Evolutionary conservation across 2,797 vertebrate species (phyloP).

Genomic region (Chelon labrosus): DNA sequence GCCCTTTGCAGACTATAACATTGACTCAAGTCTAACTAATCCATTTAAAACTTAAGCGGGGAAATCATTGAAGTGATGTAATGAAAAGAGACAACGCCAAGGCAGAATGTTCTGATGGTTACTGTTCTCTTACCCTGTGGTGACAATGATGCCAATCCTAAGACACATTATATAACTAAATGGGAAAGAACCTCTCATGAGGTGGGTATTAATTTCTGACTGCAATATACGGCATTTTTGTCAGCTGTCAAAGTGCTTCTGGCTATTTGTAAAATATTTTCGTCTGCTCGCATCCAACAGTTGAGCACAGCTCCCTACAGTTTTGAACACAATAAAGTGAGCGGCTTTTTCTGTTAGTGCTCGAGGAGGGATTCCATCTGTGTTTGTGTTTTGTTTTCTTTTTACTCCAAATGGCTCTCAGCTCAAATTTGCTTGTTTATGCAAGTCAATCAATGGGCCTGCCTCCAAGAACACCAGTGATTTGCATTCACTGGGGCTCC

Average conservation of each 20-base stretch:
- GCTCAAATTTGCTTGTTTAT: not conserved
- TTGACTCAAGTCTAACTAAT: not conserved
- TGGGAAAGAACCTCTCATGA: not conserved
- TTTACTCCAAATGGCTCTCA: not conserved
- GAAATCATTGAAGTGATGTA: not conserved
- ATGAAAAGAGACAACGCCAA: not conserved
- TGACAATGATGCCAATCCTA: not conserved
- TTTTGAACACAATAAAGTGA: not conserved
- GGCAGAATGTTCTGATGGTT: not conserved
- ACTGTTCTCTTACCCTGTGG: not conserved
- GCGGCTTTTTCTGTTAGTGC: not conserved
- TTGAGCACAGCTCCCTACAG: too few relatives aligned
- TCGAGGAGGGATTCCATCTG: not conserved
- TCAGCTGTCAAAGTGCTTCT: not conserved
- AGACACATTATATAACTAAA: not conserved
- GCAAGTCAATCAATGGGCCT: not conserved
- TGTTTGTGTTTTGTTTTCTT: not conserved
- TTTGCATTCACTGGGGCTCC: too few relatives aligned
- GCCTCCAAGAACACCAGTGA: not conserved
- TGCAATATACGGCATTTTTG: not conserved
- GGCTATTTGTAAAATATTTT: not conserved
- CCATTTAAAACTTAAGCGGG: not conserved
- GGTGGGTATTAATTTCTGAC: not conserved
- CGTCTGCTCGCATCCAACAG: not conserved
- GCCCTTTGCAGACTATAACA: too few relatives aligned